phyloP scores from a whole-genome alignment of 1,140 invertebrate species.

The Belonocnema kinseyi region DNA sequence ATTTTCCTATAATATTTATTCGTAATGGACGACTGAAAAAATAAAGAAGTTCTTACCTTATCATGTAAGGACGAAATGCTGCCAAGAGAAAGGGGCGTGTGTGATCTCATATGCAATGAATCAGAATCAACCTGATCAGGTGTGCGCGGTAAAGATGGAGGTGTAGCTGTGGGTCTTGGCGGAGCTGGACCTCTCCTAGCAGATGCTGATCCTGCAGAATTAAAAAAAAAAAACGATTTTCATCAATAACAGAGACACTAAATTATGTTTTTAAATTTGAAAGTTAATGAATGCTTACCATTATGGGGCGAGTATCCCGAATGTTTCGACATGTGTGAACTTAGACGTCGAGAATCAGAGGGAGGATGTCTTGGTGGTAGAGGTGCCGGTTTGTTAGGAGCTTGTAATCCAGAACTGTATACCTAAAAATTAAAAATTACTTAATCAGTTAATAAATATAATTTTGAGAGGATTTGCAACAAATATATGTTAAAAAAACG shows the following conservation, averaged over 20 bases:
- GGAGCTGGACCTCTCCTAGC: slow-evolving; percentile 74
- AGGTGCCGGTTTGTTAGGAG: slow-evolving; percentile 77
- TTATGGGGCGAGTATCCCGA: slow-evolving; percentile 76
- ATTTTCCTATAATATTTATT: too few species aligned
- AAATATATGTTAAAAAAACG: slow-evolving; percentile 35
- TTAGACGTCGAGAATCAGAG: slow-evolving; percentile 77
- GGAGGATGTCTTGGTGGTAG: slow-evolving; percentile 79
- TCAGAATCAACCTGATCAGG: slow-evolving; percentile 74
- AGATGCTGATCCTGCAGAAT: slow-evolving; percentile 70
- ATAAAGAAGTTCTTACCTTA: slow-evolving; percentile 71
- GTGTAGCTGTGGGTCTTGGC: slow-evolving; percentile 75
- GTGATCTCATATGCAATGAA: slow-evolving; percentile 77
- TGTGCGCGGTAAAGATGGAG: slow-evolving; percentile 76
- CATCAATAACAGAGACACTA: too few species aligned
- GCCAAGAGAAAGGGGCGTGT: slow-evolving; percentile 81
- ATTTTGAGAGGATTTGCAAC: slow-evolving; percentile 10
- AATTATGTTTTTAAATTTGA: not conserved
- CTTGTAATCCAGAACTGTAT: slow-evolving; percentile 70
- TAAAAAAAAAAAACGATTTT: not conserved
- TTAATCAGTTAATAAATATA: slow-evolving; percentile 63
- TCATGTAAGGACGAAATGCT: slow-evolving; percentile 86
- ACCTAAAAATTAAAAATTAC: slow-evolving; percentile 51
- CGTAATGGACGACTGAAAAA: too few species aligned
- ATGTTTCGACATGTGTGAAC: slow-evolving; percentile 75
- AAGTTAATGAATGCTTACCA: slow-evolving; percentile 65